phyloP scores from a whole-genome alignment of 1,140 invertebrate genomes.

The Cepaea nemoralis region DNA sequence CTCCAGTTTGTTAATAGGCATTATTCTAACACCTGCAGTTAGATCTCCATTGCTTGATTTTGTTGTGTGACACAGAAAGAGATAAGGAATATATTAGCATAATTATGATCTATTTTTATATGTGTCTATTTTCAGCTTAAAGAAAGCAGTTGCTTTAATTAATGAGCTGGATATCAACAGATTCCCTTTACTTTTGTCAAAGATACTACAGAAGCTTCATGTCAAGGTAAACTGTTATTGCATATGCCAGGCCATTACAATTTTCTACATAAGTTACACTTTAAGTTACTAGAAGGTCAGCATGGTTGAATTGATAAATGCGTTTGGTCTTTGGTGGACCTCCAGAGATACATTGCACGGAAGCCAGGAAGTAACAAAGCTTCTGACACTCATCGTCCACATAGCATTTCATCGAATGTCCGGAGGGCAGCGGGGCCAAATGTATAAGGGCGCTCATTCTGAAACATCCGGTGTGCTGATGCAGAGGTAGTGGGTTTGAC shows the following conservation, averaged over 20 bases:
- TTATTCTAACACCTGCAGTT: slow-evolving; percentile 64
- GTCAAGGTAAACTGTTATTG: slow-evolving; percentile 57
- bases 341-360: neutral
- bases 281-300: neutral
- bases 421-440: too few species aligned
- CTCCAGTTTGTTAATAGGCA: slow-evolving; percentile 67
- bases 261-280: neutral
- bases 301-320: neutral
- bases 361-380: too few species aligned
- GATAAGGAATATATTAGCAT: slow-evolving; percentile 69
- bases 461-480: too few species aligned
- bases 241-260: neutral
- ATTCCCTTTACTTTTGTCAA: slow-evolving; percentile 64
- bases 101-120: slow-evolving; percentile 18
- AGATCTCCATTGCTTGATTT: slow-evolving; percentile 60
- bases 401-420: too few species aligned
- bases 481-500: too few species aligned
- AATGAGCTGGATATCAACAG: slow-evolving; percentile 63
- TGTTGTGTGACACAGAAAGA: slow-evolving; percentile 65
- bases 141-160: slow-evolving; percentile 65
- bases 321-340: neutral
- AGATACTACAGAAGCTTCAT: slow-evolving; percentile 68
- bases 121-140: slow-evolving; percentile 56
- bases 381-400: too few species aligned
- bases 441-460: too few species aligned